phyloP scores from a whole-genome alignment of 2,888 invertebrate species.

The Watsonalla binaria region DNA sequence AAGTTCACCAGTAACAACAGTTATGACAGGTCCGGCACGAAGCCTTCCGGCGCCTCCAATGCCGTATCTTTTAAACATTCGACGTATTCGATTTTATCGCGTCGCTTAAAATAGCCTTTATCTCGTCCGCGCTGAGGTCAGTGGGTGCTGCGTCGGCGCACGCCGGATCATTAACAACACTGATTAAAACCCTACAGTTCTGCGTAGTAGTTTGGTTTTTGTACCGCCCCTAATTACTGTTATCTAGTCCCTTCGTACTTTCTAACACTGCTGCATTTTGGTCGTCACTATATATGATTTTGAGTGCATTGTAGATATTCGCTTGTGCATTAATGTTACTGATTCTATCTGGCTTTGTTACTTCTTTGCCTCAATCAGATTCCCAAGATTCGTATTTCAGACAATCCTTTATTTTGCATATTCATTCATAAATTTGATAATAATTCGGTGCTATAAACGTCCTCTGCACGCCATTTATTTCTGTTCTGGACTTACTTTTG shows the following conservation, averaged over 20 bases:
- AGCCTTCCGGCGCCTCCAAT: conserved; percentile 64
- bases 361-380: too few species aligned
- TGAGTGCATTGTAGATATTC: too few species aligned
- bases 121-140: conserved; percentile 73
- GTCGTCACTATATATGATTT: background rate
- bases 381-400: too few species aligned
- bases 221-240: conserved; percentile 26
- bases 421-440: too few species aligned
- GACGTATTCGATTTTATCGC: conserved; percentile 69
- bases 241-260: conserved; percentile 26
- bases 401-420: too few species aligned
- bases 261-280: conserved; percentile 2
- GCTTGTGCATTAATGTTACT: too few species aligned
- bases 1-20: conserved; percentile 9
- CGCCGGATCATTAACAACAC: conserved; percentile 57
- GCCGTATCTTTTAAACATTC: conserved; percentile 61
- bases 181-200: conserved; percentile 50
- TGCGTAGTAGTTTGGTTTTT: conserved; percentile 47
- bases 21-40: conserved; percentile 39
- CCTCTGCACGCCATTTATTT: too few species aligned
- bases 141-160: conserved; percentile 63
- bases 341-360: too few species aligned
- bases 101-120: conserved; percentile 73
- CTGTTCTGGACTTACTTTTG: too few species aligned
- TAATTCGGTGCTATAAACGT: too few species aligned